These are phyloP conservation scores for Fulmarus glacialis DNA, from an alignment of 2,113 vertebrate species.

Conservation along the genomic window DNA sequence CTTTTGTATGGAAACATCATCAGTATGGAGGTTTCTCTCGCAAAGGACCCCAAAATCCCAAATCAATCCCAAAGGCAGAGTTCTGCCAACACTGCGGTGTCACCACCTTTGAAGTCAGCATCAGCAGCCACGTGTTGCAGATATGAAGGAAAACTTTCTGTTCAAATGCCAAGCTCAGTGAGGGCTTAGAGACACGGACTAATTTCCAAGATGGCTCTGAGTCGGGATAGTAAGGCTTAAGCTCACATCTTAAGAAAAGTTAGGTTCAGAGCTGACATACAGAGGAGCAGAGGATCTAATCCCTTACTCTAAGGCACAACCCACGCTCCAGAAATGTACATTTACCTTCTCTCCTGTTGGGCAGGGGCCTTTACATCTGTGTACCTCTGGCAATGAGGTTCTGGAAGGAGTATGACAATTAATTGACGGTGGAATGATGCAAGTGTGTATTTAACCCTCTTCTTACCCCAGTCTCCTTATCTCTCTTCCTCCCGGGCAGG, in stretches of 20 bases:
- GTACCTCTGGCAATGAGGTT: neutral
- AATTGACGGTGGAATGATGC: neutral
- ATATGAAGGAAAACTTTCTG: neutral
- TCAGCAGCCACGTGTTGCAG: neutral
- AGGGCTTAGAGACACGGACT: neutral
- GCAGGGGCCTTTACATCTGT: neutral
- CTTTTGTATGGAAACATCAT: neutral
- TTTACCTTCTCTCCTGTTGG: neutral
- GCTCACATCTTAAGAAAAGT: neutral
- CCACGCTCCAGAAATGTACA: neutral
- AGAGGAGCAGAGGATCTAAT: neutral
- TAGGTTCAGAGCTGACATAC: neutral
- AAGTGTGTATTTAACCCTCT: neutral
- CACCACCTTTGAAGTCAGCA: neutral
- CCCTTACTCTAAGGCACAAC: neutral
- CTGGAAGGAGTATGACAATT: neutral
- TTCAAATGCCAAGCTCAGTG: neutral
- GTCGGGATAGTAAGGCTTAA: neutral
- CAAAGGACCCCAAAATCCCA: neutral
- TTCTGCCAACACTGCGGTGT: neutral
- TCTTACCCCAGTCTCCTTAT: neutral
- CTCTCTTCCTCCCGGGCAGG: neutral
- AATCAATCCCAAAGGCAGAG: neutral
- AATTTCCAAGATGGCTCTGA: neutral
- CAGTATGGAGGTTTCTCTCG: neutral